Percentiles rank a stretch among this genome's conserved stretches.
phyloP scores from a whole-genome alignment of 2,888 invertebrate genomes.

The Trypoxylon attenuatum region DNA sequence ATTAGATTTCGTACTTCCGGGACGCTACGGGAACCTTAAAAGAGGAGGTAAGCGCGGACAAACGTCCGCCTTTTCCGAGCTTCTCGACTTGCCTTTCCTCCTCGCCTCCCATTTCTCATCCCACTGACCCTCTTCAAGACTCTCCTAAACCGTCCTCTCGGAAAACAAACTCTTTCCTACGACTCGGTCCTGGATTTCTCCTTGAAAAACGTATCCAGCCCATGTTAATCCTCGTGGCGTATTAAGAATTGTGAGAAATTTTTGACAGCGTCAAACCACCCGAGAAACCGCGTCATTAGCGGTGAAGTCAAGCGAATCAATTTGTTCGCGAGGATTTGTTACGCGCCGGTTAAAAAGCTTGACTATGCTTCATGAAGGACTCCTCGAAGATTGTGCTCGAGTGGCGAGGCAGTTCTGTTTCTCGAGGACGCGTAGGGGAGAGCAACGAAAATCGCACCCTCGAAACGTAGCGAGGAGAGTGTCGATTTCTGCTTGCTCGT shows the following conservation, averaged over 20 bases:
- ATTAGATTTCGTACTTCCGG: slow-evolving; percentile 66
- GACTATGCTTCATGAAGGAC: slow-evolving; percentile 2
- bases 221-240: neutral
- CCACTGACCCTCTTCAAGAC: slow-evolving; percentile 7
- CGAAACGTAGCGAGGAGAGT: slow-evolving; percentile 47
- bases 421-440: slow-evolving; percentile 8
- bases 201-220: too few relatives aligned
- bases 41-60: slow-evolving; percentile 65
- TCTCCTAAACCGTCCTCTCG: slow-evolving; percentile 18
- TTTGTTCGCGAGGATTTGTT: neutral
- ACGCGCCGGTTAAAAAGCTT: neutral
- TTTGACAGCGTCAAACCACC: too few relatives aligned
- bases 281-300: too few relatives aligned
- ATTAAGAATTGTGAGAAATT: neutral
- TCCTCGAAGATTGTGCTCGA: slow-evolving; percentile 24
- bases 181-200: too few relatives aligned
- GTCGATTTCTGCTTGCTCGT: slow-evolving; percentile 47
- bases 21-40: slow-evolving; percentile 55
- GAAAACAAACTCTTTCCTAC: neutral
- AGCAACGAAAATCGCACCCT: slow-evolving; percentile 37
- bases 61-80: slow-evolving; percentile 52
- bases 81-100: slow-evolving; percentile 9
- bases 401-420: neutral
- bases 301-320: neutral
- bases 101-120: slow-evolving; percentile 6